A percentile compares a stretch with the other conserved stretches of the same genome.
Evolutionary conservation across 2,797 vertebrate genomes (phyloP).

Genomic region (Bovichtus variegatus): DNA sequence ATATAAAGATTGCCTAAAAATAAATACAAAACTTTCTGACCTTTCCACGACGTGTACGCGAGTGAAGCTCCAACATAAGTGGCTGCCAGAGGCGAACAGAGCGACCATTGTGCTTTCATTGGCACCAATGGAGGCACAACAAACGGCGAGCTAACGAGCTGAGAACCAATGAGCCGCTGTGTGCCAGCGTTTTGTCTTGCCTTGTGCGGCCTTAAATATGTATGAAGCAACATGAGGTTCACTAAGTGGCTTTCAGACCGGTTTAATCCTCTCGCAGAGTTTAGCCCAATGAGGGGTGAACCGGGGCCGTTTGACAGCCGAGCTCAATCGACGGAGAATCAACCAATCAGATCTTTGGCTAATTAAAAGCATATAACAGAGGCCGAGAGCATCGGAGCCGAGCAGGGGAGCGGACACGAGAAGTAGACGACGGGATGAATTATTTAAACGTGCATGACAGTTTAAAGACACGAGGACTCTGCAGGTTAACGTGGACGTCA

Average conservation of each 20-base stretch:
- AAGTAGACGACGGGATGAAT: background rate
- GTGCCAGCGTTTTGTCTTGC: conserved; percentile 41
- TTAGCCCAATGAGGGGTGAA: conserved; percentile 62
- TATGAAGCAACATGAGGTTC: conserved; percentile 53
- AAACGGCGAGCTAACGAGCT: conserved; percentile 39
- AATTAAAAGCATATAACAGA: conserved; percentile 62
- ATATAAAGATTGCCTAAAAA: no score
- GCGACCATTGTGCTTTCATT: background rate
- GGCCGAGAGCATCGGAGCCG: background rate
- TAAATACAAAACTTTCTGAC: background rate
- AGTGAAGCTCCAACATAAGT: no score
- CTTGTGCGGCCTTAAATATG: conserved; percentile 62
- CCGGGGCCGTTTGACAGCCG: conserved; percentile 13
- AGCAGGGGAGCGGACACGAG: background rate
- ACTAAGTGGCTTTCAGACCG: conserved; percentile 64
- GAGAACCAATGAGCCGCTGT: conserved; percentile 55
- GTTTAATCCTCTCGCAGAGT: conserved; percentile 57
- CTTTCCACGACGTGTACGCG: background rate
- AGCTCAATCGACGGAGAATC: conserved; percentile 32
- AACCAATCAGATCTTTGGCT: conserved; percentile 32
- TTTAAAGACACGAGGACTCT: background rate
- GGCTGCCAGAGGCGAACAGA: background rate
- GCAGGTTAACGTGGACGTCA: background rate
- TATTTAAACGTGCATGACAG: background rate
- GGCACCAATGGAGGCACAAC: conserved; percentile 29